Conservation (phyloP, 2,888 invertebrate genomes). For the Tolmerus cingulatus region DNA sequence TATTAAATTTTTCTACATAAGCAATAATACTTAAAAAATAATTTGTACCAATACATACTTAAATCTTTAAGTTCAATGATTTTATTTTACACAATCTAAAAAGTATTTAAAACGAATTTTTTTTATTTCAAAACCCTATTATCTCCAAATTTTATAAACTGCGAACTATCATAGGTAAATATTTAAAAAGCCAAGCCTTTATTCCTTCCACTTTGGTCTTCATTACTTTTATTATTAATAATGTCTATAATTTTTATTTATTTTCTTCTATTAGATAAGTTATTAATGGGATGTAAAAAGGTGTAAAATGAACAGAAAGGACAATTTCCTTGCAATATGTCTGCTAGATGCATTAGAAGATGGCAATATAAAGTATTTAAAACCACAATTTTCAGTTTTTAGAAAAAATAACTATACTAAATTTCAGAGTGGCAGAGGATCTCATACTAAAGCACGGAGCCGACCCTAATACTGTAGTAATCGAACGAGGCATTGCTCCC, state of each 20-base stretch:
- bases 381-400: background rate
- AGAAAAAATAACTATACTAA: background rate
- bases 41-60: no score
- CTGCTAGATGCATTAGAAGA: slow-evolving; percentile 62
- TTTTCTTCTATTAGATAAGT: background rate
- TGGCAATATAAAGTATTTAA: slow-evolving; percentile 57
- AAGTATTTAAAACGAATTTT: no score
- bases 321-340: slow-evolving; percentile 59
- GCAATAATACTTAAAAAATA: no score
- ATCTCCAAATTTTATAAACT: no score
- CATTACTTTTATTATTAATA: background rate
- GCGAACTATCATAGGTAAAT: no score
- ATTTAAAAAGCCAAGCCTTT: no score
- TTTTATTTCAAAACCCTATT: no score
- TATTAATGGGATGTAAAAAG: background rate
- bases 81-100: no score
- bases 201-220: no score
- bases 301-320: slow-evolving; percentile 55
- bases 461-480: slow-evolving; percentile 75
- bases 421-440: slow-evolving; percentile 48
- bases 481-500: slow-evolving; percentile 75
- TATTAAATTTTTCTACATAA: no score
- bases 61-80: no score
- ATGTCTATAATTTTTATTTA: background rate
- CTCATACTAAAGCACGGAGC: slow-evolving; percentile 63